Evolutionary conservation across 2,113 vertebrate species (phyloP).

Genomic region (Thermophis baileyi): DNA sequence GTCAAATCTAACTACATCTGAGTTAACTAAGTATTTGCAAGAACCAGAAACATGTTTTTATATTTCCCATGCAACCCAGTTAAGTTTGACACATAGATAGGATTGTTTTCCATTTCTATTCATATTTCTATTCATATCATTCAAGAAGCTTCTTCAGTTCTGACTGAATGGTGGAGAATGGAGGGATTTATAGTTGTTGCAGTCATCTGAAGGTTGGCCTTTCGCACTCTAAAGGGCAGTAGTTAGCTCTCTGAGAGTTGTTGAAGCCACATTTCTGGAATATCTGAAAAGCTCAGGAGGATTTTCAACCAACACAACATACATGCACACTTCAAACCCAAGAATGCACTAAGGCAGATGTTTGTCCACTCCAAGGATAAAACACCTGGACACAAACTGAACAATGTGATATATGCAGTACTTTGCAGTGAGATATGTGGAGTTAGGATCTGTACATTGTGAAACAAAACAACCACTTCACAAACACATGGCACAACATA

Average conservation of each 20-base stretch:
- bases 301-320: background rate
- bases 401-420: background rate
- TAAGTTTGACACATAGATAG: background rate
- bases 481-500: too few relatives aligned
- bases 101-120: background rate
- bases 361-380: background rate
- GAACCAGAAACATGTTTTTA: background rate
- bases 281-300: background rate
- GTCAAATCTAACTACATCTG: background rate
- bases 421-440: background rate
- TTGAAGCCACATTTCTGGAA: background rate
- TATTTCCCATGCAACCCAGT: background rate
- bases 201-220: background rate
- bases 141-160: background rate
- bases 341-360: background rate
- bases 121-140: background rate
- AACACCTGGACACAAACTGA: background rate
- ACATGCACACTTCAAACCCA: background rate
- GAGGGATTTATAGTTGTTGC: background rate
- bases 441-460: too few relatives aligned
- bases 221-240: background rate
- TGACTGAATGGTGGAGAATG: background rate
- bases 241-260: background rate
- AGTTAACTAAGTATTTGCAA: background rate
- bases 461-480: too few relatives aligned